Evolutionary conservation across 2,888 invertebrate genomes (phyloP), one percentile per base, ranked within the genome.

Genomic region (Drosophila colorata): DNA sequence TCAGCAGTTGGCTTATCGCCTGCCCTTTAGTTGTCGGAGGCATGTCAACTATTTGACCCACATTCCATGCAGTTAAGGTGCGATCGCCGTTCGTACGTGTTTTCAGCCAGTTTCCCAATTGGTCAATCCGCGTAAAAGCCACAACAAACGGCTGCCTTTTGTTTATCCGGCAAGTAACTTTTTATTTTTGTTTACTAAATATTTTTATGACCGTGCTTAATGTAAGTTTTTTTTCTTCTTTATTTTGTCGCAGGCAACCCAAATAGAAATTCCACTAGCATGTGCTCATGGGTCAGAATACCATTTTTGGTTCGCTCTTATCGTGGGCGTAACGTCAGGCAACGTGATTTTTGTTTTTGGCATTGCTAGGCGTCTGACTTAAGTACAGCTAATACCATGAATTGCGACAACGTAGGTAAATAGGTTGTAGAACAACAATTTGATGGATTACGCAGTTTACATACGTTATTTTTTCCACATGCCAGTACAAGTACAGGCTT

Each of bases 211-310:
- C 31, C 38, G 64, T 63, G 67, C 28, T 33, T 46, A 31, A 37
- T 40, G 5, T 23, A 23, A 18, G 6, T 33, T 33, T 33, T 33
- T 13, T 13, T 11, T 57, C 14, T 56, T 9, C 8, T 56, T 38
- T 55, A n/a, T 9, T 13, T 38, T 13, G 23, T 52, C 25, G 11
- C 41, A 33, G 35, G 35, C 52, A 52, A 35, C 5, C 13, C 51
- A 11, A 41, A 63, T 38, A 51, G 52, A 64, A 83, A 87, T 83
- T 83, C 78, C 84, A 66, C 11, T 18, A 28, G 64, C 74, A 83
- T 80, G 68, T 61, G 82, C 28, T 82, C 88, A 82, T 64, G 49
- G 53, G 23, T 55, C 55, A 59, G 38, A 70, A 66, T 51, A 20
- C 13, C n/a, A 38, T 44, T 55, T 25, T 40, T 35, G 7, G 33